Base-by-base conservation (phyloP, 2,888 invertebrate genomes). In the Dysmachus trigonus region DNA sequence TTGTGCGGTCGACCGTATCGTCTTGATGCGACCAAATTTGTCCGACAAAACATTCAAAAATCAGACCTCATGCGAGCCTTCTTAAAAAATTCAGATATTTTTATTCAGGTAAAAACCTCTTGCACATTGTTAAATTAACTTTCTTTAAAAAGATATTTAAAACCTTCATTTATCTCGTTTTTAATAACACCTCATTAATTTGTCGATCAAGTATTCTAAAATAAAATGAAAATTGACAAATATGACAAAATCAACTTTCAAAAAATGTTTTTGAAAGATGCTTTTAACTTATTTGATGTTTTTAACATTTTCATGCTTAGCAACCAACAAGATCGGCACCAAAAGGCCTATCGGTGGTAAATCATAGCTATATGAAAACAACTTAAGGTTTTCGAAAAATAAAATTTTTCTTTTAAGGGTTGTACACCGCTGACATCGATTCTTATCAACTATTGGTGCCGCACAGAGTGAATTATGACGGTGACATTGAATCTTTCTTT, bases 401-500 rank as follows among this genome's bases (percentile, higher is more conserved):
- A 6, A 22, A 62, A 10, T 2, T 7, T 53, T 22, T 10, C 6
- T 27, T 27, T 74, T 86, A 77, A 92, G 92, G 92, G 88, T 92
- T 93, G 89, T 94, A 93, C 88, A 93, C 93, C 22, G 90, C 92
- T 86, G 90, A 93, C 85, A 89, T 94, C n/a, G 89, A 89, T 79
- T 89, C 92, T 31, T 93, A 93, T 85, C 91, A 93, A 85, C 89
- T 93, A 27, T 87, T 93, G 31, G 90, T 94, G 53, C 94, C 94
- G 4, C 91, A 92, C 74, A 92, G 92, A 89, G 90, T 93, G 30
- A 90, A 90, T 51, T 85, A 88, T 31, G 90, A 92, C 47, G 93
- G 93, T 10, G 90, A 90, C 18, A 93, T 94, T 88, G 82, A 90
- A 22, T 91, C 92, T 8, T 93, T 92, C 88, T 88, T 90, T 35